phyloP scores from a whole-genome alignment of 2,113 vertebrate species.

The Engystomops pustulosus region DNA sequence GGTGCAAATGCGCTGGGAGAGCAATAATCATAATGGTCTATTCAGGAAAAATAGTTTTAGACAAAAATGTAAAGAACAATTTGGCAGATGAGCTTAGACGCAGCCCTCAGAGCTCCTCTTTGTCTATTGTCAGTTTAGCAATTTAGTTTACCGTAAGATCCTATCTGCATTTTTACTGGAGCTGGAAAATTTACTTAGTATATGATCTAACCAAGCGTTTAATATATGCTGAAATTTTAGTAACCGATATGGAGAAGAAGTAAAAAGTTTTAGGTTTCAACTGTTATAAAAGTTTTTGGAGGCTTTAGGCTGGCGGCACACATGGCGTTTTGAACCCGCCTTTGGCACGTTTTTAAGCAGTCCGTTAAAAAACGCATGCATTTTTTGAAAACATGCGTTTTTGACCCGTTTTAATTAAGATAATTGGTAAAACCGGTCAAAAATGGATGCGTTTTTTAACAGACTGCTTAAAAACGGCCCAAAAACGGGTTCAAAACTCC shows the following conservation, averaged over 20 bases:
- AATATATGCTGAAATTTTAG: not conserved
- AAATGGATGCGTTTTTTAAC: no score
- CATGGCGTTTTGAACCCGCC: no score
- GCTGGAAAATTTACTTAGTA: not conserved
- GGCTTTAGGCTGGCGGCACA: no score
- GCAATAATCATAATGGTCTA: constrained; percentile 43
- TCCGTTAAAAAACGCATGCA: no score
- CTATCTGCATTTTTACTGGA: not conserved
- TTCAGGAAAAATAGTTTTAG: constrained; percentile 24
- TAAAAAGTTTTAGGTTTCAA: not conserved
- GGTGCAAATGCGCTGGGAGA: constrained; percentile 20
- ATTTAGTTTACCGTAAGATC: constrained; percentile 47
- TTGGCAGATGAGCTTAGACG: constrained; percentile 17
- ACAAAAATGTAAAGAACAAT: constrained; percentile 42
- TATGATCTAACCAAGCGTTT: not conserved
- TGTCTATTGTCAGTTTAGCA: constrained; percentile 29
- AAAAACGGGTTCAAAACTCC: no score
- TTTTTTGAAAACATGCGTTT: no score
- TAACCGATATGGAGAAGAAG: not conserved
- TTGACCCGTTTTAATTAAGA: no score
- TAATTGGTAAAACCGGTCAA: no score
- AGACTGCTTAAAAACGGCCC: no score
- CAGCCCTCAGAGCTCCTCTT: constrained; percentile 6
- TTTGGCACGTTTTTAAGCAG: no score
- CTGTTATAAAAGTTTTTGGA: no score